phyloP scores from a whole-genome alignment of 2,888 invertebrate genomes.

The Magallana nippona region DNA sequence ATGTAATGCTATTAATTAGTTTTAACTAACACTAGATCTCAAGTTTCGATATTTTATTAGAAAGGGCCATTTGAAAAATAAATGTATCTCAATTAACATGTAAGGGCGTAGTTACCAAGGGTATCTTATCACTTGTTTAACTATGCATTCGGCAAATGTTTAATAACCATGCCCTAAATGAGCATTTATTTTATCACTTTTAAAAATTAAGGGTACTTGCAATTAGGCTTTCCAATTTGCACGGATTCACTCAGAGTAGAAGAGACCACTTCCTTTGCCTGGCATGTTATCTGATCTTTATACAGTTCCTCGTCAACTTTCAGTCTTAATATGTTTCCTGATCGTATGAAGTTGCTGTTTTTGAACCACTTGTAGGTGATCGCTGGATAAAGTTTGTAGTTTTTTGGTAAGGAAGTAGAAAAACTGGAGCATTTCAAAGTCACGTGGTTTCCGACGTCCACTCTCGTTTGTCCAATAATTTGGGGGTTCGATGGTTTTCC shows the following conservation, averaged over 20 bases:
- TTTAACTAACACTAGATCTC: too few species aligned
- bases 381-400: neutral
- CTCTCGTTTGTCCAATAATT: neutral
- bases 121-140: too few species aligned
- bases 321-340: slow-evolving; percentile 15
- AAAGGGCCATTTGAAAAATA: too few species aligned
- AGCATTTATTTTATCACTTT: neutral
- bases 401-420: neutral
- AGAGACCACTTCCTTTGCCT: neutral
- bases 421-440: neutral
- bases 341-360: neutral
- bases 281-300: neutral
- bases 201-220: neutral
- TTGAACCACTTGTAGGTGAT: slow-evolving; percentile 9
- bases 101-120: too few species aligned
- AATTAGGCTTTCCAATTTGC: neutral
- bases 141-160: too few species aligned
- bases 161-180: neutral
- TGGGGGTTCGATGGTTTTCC: neutral
- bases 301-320: neutral
- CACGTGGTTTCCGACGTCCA: neutral
- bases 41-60: too few species aligned
- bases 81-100: too few species aligned
- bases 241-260: neutral
- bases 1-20: too few species aligned